Conservation (phyloP, 2,888 invertebrate genomes). For the Troglohyphantes excavatus region DNA sequence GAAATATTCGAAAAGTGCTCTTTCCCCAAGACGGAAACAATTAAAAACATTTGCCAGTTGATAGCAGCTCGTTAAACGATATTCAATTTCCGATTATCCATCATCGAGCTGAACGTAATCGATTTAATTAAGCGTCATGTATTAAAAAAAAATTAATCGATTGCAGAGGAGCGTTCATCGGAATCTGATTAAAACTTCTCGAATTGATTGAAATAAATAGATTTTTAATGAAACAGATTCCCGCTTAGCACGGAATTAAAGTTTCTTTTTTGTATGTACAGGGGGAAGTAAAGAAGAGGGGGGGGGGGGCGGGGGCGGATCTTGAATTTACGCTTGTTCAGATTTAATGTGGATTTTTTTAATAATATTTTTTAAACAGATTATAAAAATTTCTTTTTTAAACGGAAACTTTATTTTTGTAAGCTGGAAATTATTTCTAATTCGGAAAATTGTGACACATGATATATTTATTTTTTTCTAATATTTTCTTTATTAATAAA, state of each 20-base stretch:
- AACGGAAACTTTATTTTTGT: too few relatives aligned
- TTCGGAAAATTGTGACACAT: too few relatives aligned
- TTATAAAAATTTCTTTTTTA: too few relatives aligned
- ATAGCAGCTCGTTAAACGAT: conserved; percentile 54
- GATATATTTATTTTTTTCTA: too few relatives aligned
- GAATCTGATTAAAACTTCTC: conserved; percentile 46
- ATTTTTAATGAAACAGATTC: conserved; percentile 54
- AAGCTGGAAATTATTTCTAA: too few relatives aligned
- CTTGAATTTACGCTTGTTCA: too few relatives aligned
- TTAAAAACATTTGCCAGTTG: conserved; percentile 15
- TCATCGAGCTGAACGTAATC: not conserved
- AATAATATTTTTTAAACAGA: too few relatives aligned
- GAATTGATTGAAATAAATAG: conserved; percentile 60
- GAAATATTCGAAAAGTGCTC: not conserved
- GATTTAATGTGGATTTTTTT: too few relatives aligned
- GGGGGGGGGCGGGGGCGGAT: too few relatives aligned
- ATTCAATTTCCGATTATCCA: conserved; percentile 72
- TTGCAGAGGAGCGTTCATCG: not conserved
- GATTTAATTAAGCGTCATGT: conserved; percentile 11
- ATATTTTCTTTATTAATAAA: too few relatives aligned
- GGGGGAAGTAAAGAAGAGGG: too few relatives aligned
- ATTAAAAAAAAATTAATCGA: conserved; percentile 9
- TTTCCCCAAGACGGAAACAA: conserved; percentile 12
- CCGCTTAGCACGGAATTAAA: not conserved
- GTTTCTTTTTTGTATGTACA: too few relatives aligned